These are phyloP conservation scores for Columba livia DNA, from an alignment of 2,113 vertebrate genomes.

Conservation along the genomic window DNA sequence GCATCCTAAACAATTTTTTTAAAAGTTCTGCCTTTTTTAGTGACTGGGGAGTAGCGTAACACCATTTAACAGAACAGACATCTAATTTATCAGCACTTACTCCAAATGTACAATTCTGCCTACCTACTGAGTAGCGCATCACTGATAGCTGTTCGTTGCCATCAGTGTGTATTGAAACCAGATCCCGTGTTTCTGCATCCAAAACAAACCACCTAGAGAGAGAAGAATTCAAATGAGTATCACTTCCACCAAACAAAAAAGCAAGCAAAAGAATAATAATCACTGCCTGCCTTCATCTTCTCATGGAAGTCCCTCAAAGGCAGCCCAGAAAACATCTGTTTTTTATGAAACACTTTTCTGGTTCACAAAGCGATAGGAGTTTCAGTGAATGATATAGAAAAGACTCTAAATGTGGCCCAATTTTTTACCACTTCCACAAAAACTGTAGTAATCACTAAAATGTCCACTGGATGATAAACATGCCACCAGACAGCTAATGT, in stretches of 20 bases:
- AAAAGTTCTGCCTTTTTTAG: background rate
- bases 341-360: background rate
- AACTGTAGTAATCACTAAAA: background rate
- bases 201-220: constrained; percentile 92
- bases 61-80: background rate
- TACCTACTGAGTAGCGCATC: constrained; percentile 94
- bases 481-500: background rate
- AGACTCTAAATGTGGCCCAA: background rate
- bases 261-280: background rate
- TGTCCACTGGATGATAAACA: background rate
- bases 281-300: background rate
- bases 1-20: background rate
- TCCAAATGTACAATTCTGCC: constrained; percentile 18
- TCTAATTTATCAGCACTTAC: background rate
- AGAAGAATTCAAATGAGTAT: constrained; percentile 39
- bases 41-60: background rate
- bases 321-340: background rate
- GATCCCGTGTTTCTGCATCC: constrained; percentile 93
- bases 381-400: background rate
- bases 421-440: background rate
- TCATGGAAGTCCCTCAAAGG: background rate
- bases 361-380: background rate
- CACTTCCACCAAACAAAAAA: background rate
- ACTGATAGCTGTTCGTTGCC: constrained; percentile 97
- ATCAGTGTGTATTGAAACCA: constrained; percentile 96